Conservation (phyloP, 2,113 vertebrate genomes). For the Mustelus asterias region DNA sequence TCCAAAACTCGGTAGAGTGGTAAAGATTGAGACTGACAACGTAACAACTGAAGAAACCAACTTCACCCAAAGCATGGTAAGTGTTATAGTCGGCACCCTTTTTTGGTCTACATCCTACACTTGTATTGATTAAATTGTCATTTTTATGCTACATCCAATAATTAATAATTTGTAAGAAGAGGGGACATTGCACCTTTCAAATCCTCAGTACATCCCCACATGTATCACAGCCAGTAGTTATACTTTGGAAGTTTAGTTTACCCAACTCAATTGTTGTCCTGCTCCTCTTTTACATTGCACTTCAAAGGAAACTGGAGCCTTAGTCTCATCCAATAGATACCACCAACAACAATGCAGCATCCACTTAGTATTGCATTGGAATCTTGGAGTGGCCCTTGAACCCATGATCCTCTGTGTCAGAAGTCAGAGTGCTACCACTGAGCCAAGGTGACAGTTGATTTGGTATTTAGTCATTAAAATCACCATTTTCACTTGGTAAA, state of each 20-base stretch:
- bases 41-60: constrained; percentile 59
- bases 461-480: not conserved
- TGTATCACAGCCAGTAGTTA: not conserved
- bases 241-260: not conserved
- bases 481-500: not conserved
- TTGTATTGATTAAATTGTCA: not conserved
- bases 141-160: not conserved
- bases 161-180: not conserved
- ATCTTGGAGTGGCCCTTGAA: not conserved
- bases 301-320: not conserved
- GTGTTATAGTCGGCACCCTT: constrained; percentile 42
- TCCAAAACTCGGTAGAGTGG: constrained; percentile 70
- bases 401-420: not conserved
- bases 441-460: not conserved
- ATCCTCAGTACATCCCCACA: not conserved
- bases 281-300: not conserved
- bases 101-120: not conserved
- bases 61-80: constrained; percentile 83
- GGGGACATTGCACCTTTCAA: not conserved
- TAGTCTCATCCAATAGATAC: not conserved
- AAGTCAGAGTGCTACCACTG: not conserved
- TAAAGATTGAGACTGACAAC: constrained; percentile 55
- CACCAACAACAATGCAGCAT: not conserved
- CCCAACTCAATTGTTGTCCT: not conserved
- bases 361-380: not conserved